A percentile compares a stretch with the other conserved stretches of the same genome.
phyloP scores from a whole-genome alignment of 2,113 vertebrate species.

The Cinclus cinclus region DNA sequence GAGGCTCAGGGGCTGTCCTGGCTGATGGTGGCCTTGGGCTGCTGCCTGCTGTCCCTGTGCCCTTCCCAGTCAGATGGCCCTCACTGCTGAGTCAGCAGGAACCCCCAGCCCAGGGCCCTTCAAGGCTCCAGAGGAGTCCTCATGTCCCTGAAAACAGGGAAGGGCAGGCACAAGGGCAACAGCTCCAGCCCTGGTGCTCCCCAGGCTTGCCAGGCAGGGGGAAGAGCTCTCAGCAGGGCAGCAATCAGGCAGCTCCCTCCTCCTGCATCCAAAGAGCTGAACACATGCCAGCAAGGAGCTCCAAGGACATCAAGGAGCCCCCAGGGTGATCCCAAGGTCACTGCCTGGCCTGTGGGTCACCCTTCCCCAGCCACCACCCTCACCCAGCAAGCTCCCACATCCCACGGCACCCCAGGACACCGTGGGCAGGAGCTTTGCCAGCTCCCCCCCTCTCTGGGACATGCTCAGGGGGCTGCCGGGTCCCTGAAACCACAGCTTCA shows the following conservation, averaged over 20 bases:
- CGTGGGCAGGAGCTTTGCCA: not conserved
- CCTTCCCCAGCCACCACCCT: not conserved
- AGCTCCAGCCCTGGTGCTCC: not conserved
- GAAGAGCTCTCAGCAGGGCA: not conserved
- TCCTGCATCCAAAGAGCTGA: not conserved
- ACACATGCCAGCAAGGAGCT: not conserved
- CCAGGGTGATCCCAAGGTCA: not conserved
- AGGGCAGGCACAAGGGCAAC: not conserved
- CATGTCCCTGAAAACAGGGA: fast-evolving
- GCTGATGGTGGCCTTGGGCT: not conserved
- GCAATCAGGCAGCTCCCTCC: not conserved
- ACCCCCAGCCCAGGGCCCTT: not conserved
- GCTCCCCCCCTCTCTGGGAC: not conserved
- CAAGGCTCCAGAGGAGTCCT: not conserved
- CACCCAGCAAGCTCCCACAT: fast-evolving
- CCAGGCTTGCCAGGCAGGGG: not conserved
- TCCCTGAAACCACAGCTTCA: not conserved
- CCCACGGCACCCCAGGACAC: fast-evolving
- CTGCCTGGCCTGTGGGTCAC: not conserved
- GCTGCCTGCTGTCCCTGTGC: not conserved
- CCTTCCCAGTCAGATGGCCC: not conserved
- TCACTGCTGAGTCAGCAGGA: not conserved
- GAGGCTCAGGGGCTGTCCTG: not conserved
- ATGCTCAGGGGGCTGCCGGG: not conserved
- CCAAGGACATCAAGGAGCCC: not conserved